Evolutionary conservation across 2,888 invertebrate species (phyloP).

Genomic region (Drosophila flavopinicola): DNA sequence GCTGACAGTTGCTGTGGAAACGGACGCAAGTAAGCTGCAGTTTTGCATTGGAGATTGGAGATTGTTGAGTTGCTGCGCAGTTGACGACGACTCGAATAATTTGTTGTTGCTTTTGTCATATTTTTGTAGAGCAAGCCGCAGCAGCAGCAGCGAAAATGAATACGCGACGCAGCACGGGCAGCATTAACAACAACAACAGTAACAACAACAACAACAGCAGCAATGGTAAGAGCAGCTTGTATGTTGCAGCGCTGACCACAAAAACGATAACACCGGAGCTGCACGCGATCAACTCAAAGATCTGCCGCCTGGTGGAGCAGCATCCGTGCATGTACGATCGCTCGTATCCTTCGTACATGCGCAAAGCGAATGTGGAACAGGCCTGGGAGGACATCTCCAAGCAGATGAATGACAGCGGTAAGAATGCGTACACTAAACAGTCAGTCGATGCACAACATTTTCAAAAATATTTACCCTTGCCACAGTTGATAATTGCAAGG

Average conservation of each 20-base stretch:
- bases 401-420: constrained; percentile 78
- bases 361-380: constrained; percentile 76
- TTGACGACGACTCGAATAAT: constrained; percentile 40
- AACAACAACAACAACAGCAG: constrained; percentile 4
- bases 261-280: constrained; percentile 73
- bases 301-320: constrained; percentile 77
- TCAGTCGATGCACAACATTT: no score
- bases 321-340: constrained; percentile 83
- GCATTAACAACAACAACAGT: constrained; percentile 9
- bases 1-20: constrained; percentile 51
- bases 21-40: constrained; percentile 39
- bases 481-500: constrained; percentile 80
- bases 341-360: constrained; percentile 73
- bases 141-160: constrained; percentile 11
- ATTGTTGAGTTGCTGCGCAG: constrained; percentile 52
- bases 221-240: constrained; percentile 34
- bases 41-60: constrained; percentile 21
- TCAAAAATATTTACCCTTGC: no score
- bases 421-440: no score
- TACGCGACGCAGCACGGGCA: constrained; percentile 12
- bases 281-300: constrained; percentile 77
- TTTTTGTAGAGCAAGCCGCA: constrained; percentile 18
- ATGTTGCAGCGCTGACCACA: constrained; percentile 35
- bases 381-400: constrained; percentile 81
- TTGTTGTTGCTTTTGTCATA: constrained; percentile 23